Conservation (phyloP, 2,888 invertebrate species). For the Cotesia congregata region DNA sequence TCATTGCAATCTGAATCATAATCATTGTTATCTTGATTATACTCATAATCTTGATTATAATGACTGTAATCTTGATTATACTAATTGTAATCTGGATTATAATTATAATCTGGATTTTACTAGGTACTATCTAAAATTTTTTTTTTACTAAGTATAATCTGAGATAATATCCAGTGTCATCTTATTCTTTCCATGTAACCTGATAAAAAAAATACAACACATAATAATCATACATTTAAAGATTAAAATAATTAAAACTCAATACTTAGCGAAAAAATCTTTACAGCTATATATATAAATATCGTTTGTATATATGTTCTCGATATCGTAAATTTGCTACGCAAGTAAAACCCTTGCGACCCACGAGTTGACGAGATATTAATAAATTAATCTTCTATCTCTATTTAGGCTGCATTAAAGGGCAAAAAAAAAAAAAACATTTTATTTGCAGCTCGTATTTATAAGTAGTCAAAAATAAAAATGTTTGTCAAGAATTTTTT, state of each 20-base stretch:
- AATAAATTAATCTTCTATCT: not conserved
- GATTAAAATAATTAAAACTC: not conserved
- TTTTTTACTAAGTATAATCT: too few relatives aligned
- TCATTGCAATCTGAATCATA: too few relatives aligned
- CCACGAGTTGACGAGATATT: not conserved
- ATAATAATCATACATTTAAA: not conserved
- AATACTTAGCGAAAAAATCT: not conserved
- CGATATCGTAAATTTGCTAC: not conserved
- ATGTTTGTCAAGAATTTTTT: not conserved
- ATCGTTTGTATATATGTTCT: not conserved
- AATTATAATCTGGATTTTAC: too few relatives aligned
- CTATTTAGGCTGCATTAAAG: not conserved
- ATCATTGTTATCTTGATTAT: too few relatives aligned
- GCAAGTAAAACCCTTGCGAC: not conserved
- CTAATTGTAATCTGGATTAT: too few relatives aligned
- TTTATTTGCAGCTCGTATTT: not conserved
- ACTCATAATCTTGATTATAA: too few relatives aligned
- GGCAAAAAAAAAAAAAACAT: not conserved
- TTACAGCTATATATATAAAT: not conserved
- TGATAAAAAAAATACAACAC: not conserved
- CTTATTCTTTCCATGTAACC: too few relatives aligned
- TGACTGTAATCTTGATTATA: too few relatives aligned
- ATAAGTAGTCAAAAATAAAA: not conserved
- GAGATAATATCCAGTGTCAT: too few relatives aligned
- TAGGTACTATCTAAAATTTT: too few relatives aligned